Evolutionary conservation across 2,797 vertebrate species (phyloP), one percentile per base, ranked within the genome.

Genomic region (Pampus argenteus): DNA sequence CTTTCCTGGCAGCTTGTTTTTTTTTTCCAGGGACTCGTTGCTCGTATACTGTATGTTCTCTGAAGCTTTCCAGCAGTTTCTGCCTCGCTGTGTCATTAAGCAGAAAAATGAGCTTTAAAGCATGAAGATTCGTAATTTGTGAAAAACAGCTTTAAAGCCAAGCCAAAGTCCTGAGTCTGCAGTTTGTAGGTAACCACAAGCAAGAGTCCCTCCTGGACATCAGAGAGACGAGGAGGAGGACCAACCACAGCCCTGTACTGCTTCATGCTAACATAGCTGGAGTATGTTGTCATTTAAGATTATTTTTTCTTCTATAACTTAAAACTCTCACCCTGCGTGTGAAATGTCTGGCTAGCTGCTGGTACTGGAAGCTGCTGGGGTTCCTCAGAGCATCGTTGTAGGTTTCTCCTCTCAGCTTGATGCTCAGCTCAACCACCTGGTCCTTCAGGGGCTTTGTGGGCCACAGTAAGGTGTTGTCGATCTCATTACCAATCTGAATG

Each of bases 401-500:
- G 22, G 88, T 91, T 58, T 97, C 93, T 57, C 92, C 95, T 71
- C 83, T 89, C 65, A 99, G 91, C 61, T 94, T 90, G 70, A 99
- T 84, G 71, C 92, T 97, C 83, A 99, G 94, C 76, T 97, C 96
- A 66, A 98, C 93, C 81, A 96, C 86, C 79, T 97, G 95, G 54
- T 97, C 96, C 66, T 83, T 86, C 68, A 86, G 81, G 26, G 93
- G 89, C 58, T 76, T 90, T 1, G 26, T 31, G 5, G 93, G 83
- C 69, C 90, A 90, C 42, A 93, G 87, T 58, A 92, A 57, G 6
- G 91, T 76, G 55, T 90, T 84, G 1, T 86, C 94, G 29, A 98
- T 96, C 89, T 97, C 96, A 23, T 99, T 99, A 45, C 93, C 95
- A 25, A 95, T 91, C 98, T 99, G 78, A 15, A 69, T 2, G 31